phyloP scores from a whole-genome alignment of 2,888 invertebrate species.

The Lycocerus yunnanus region DNA sequence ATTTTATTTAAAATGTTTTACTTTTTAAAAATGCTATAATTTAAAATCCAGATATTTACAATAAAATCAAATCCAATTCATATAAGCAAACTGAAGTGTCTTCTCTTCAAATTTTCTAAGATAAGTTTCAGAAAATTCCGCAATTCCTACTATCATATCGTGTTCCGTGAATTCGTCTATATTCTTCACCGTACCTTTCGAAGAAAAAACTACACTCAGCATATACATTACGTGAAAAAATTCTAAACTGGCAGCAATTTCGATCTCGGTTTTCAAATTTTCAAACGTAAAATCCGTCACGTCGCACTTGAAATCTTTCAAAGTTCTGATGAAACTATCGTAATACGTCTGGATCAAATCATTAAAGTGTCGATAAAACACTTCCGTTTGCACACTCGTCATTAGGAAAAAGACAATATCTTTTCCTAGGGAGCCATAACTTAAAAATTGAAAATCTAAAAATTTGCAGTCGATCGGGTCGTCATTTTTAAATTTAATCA shows the following conservation, averaged over 20 bases:
- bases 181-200: slow-evolving; percentile 48
- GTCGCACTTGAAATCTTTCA: slow-evolving; percentile 45
- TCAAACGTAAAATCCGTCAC: slow-evolving; percentile 50
- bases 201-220: slow-evolving; percentile 52
- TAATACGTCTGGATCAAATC: slow-evolving; percentile 58
- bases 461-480: slow-evolving; percentile 51
- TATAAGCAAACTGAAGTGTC: slow-evolving; percentile 19
- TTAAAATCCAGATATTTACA: background rate
- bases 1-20: too few relatives aligned
- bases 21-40: too few relatives aligned
- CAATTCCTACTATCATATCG: slow-evolving; percentile 32
- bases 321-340: slow-evolving; percentile 51
- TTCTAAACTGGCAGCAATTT: slow-evolving; percentile 46
- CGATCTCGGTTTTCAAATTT: slow-evolving; percentile 51
- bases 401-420: slow-evolving; percentile 62
- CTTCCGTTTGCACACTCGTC: slow-evolving; percentile 54
- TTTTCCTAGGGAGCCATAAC: slow-evolving; percentile 56
- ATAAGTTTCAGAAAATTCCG: background rate
- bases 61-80: background rate
- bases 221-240: slow-evolving; percentile 54
- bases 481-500: slow-evolving; percentile 55
- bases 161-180: slow-evolving; percentile 43
- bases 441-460: slow-evolving; percentile 62
- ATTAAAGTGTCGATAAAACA: slow-evolving; percentile 53
- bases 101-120: slow-evolving; percentile 18